Evolutionary conservation across 1,140 invertebrate species (phyloP), one percentile per base, ranked within the genome.

Genomic region (Vanessa tameamea): DNA sequence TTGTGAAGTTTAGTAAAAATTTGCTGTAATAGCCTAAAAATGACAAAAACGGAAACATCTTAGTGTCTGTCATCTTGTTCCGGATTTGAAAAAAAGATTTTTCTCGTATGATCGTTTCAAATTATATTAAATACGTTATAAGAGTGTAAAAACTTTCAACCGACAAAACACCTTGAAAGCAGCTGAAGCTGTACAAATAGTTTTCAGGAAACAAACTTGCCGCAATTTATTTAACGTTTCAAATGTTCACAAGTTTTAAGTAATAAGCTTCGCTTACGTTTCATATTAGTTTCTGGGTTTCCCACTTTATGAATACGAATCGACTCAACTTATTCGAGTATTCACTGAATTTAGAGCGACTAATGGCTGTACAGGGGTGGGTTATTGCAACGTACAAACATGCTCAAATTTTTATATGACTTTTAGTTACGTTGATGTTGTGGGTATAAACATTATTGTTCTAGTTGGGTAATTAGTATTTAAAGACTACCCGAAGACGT

Each of bases 251-350:
- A 76, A 78, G 72, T 72, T 76, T 77, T 81, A 79, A 81, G 79
- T 76, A 82, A 82, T 78, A 80, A 84, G 74, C 78, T 51, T 51
- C 72, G 80, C 78, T 83, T 82, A 83, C 80, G 78, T 84, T 82
- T 84, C 82, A 82, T 82, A 84, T 84, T 84, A 84, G 80, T 80
- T 83, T 78, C 77, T 77, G 71, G 69, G 76, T 78, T 53, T 81
- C 75, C 77, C 76, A 79, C 78, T 84, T 79, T 80, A 80, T 80
- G 80, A 82, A 82, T 80, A 80, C 82, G 80, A 82, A 82, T 80
- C 75, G 69, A 78, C 71, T 82, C 75, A 81, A 81, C 73, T 80
- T 78, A 76, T 75, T 78, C 69, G 76, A 76, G 57, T 78, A 81
- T 81, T 80, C 74, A 51, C 73, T 64, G 80, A 69, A 53, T 75